Base-by-base conservation (phyloP, 2,888 invertebrate species). In the Lepidocyrtinus sp. region DNA sequence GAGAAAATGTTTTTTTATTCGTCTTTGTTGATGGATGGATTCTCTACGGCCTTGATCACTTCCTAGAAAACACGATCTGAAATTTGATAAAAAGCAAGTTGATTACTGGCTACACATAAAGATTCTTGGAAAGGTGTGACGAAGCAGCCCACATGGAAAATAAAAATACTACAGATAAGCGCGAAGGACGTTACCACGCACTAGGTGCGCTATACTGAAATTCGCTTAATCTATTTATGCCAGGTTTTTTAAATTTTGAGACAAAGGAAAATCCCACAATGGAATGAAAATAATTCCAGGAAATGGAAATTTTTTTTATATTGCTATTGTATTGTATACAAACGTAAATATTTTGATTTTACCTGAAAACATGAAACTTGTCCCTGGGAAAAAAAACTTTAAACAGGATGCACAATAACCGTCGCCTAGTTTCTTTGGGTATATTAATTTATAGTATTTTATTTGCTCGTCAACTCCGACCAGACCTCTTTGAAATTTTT, bases 381-480 rank as follows among this genome's bases (percentile, higher is more conserved):
- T 36, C 12, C 12, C 12, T 5, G 12, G 12, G 36, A 36, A 12
- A 36, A 5, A 12, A 7, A 36, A 36, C 36, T 36, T 36, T 36
- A 7, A 36, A 36, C 36, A 12, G 36, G 36, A 36, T 36, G 36
- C 36, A 36, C 36, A 36, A n/a, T 36, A 36, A 36, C 5, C 5
- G 12, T 7, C 12, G 36, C 12, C 12, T 36, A 36, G 36, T 12
- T 12, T 36, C 12, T 36, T 36, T 36, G 5, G 5, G 36, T 7
- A 36, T 7, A 36, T 36, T 36, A 12, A n/a, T n/a, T 36, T 5
- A 36, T 36, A 36, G 36, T 36, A 36, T 12, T 36, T 36, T 36
- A 36, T 5, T 36, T 36, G 36, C 36, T 36, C 36, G 50, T 65
- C 73, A 73, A 73, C 65, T 65, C 26, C 55, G 73, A 73, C 73